A percentile compares a stretch with the other conserved stretches of the same genome.
phyloP scores from a whole-genome alignment of 1,140 invertebrate genomes.

The Harlomillsia oculata region DNA sequence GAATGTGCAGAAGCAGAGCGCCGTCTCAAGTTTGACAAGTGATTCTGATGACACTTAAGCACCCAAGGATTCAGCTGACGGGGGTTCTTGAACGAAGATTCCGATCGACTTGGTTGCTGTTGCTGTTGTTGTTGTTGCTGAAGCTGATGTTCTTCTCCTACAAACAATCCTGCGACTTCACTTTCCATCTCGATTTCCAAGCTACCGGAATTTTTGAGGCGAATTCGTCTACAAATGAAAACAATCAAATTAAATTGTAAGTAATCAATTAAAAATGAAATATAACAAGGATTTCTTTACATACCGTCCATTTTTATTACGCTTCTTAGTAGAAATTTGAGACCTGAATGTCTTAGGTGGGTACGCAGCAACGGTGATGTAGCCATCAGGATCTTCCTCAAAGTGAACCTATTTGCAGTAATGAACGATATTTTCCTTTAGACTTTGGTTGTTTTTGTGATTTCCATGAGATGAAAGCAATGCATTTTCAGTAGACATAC shows the following conservation, averaged over 20 bases:
- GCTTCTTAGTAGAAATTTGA: constrained; percentile 28
- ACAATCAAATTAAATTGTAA: too few relatives aligned
- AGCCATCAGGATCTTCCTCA: constrained; percentile 43
- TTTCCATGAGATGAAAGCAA: not conserved
- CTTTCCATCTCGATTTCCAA: constrained; percentile 43
- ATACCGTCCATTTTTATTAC: constrained; percentile 26
- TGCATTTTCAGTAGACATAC: too few relatives aligned
- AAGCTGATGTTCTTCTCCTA: constrained; percentile 34
- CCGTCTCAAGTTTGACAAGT: constrained; percentile 35
- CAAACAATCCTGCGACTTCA: constrained; percentile 38
- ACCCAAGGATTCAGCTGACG: constrained; percentile 48
- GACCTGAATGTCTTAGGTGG: constrained; percentile 38
- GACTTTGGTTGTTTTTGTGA: too few relatives aligned
- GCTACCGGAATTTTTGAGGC: constrained; percentile 41
- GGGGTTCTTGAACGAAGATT: too few relatives aligned
- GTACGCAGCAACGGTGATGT: constrained; percentile 44
- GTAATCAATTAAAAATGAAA: too few relatives aligned
- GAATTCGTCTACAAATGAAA: constrained; percentile 37
- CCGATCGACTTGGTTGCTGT: too few relatives aligned
- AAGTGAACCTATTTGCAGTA: constrained; percentile 33
- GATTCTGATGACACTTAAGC: constrained; percentile 47
- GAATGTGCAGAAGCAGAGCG: constrained; percentile 4
- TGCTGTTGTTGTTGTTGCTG: not conserved
- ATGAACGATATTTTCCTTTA: too few relatives aligned
- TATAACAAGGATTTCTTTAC: too few relatives aligned